Conservation (phyloP, 1,140 invertebrate genomes). For the Lepidurus couesii region DNA sequence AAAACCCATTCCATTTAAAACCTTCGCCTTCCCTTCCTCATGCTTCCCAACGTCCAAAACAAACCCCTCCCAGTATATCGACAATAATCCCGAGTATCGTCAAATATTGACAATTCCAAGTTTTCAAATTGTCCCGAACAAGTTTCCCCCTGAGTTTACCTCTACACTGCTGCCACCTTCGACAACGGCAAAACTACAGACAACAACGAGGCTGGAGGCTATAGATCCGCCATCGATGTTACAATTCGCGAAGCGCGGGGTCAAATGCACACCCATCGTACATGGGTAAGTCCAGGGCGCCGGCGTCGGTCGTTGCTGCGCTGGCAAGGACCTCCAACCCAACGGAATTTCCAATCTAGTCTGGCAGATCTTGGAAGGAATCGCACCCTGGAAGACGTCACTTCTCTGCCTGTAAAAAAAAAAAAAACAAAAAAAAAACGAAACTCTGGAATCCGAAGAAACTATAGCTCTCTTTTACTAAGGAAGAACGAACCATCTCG, state of each 20-base stretch:
- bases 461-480: background rate
- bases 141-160: too few relatives aligned
- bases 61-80: too few relatives aligned
- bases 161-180: too few relatives aligned
- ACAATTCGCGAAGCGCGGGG: background rate
- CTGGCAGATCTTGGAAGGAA: background rate
- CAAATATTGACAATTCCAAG: too few relatives aligned
- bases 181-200: too few relatives aligned
- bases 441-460: too few relatives aligned
- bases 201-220: background rate
- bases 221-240: slow-evolving; percentile 19
- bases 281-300: background rate
- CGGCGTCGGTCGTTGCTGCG: slow-evolving; percentile 11
- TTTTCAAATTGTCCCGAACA: too few relatives aligned
- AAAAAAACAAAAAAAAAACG: too few relatives aligned
- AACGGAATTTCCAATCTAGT: background rate
- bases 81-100: too few relatives aligned
- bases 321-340: background rate
- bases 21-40: too few relatives aligned
- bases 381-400: background rate
- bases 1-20: too few relatives aligned
- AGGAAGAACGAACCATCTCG: background rate
- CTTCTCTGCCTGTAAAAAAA: background rate
- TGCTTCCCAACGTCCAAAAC: too few relatives aligned
- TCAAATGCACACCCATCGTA: background rate